Conservation (phyloP, 2,888 invertebrate species). For the Oscheius sp. region DNA sequence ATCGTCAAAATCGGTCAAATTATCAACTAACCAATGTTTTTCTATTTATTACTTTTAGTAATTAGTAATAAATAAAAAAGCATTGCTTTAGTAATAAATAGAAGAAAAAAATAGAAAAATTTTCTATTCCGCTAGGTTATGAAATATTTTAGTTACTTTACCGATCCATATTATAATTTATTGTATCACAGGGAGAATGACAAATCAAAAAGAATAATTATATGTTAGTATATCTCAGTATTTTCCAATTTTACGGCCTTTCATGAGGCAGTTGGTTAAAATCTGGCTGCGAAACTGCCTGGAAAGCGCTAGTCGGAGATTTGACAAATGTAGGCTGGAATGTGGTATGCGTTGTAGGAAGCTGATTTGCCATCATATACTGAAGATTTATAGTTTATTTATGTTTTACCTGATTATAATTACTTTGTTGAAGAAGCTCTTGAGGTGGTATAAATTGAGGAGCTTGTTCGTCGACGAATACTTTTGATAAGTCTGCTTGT, state of each 20-base stretch:
- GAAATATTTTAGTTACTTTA: no score
- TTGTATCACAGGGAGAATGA: no score
- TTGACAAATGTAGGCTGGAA: conserved; percentile 35
- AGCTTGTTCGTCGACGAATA: not conserved
- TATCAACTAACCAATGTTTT: no score
- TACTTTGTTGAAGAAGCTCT: conserved; percentile 25
- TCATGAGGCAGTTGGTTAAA: not conserved
- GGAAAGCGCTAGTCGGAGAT: conserved; percentile 54
- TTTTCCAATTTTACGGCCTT: conserved; percentile 1
- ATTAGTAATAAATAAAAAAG: no score
- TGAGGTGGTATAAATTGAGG: not conserved
- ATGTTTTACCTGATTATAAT: not conserved
- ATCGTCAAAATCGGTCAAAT: no score
- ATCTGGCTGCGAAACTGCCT: conserved; percentile 1
- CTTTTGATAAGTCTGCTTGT: conserved; percentile 35
- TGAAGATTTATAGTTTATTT: conserved; percentile 14
- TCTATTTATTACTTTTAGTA: no score
- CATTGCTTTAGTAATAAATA: no score
- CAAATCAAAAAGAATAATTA: no score
- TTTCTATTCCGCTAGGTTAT: no score
- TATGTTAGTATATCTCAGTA: no score
- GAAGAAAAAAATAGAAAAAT: no score
- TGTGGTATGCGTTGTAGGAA: conserved; percentile 38
- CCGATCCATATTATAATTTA: no score
- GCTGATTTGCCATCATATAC: conserved; percentile 38